These are phyloP conservation scores for Eupithecia dodoneata DNA, from an alignment of 2,888 invertebrate genomes.

Conservation along the genomic window DNA sequence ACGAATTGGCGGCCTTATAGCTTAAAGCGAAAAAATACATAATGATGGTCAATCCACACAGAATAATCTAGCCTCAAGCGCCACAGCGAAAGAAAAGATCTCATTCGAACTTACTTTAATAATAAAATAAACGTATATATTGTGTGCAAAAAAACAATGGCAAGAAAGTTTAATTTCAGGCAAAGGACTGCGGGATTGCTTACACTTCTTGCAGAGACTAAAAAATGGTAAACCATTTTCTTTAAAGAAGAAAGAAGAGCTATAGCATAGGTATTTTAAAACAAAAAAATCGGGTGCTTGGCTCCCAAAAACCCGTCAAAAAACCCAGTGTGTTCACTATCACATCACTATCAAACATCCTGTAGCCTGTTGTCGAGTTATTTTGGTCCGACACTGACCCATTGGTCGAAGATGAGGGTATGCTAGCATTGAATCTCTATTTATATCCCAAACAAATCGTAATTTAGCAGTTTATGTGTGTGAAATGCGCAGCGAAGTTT, in stretches of 20 bases:
- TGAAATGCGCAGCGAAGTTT: neutral
- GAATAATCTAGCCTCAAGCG: too few relatives aligned
- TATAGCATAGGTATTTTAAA: neutral
- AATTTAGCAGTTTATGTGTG: conserved; percentile 1
- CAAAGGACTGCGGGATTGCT: too few relatives aligned
- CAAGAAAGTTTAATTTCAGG: too few relatives aligned
- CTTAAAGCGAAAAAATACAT: too few relatives aligned
- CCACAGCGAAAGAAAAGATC: too few relatives aligned
- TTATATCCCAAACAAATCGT: conserved; percentile 17
- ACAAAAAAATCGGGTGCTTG: neutral
- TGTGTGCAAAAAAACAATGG: too few relatives aligned
- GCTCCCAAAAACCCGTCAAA: neutral
- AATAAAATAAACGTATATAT: too few relatives aligned
- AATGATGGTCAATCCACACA: too few relatives aligned
- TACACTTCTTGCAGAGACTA: too few relatives aligned
- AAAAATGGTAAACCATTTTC: too few relatives aligned
- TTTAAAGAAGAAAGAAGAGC: neutral
- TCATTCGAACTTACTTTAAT: too few relatives aligned
- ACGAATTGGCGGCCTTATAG: too few relatives aligned
- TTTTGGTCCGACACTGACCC: conserved; percentile 37
- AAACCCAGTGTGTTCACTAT: neutral
- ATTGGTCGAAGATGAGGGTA: conserved; percentile 16
- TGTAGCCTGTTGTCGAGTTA: conserved; percentile 21
- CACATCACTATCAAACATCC: conserved; percentile 28
- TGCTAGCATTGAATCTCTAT: conserved; percentile 23